Percentiles rank a stretch among this genome's conserved stretches.
These are phyloP conservation scores for Bucorvus abyssinicus DNA, from an alignment of 2,797 vertebrate genomes.

Conservation along the genomic window DNA sequence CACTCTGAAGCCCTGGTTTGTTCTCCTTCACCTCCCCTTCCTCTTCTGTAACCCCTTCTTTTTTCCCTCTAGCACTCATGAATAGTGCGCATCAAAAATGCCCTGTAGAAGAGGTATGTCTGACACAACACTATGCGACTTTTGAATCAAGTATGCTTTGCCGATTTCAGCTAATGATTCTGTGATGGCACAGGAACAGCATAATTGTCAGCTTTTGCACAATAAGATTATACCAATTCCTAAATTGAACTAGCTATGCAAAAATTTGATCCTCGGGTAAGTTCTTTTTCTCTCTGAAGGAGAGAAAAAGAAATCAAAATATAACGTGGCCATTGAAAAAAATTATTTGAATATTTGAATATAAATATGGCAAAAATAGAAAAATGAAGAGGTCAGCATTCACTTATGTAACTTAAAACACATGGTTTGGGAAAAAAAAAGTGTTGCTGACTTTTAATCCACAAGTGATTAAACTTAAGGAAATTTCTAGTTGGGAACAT, in stretches of 20 bases:
- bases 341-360: slow-evolving; percentile 33
- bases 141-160: slow-evolving; percentile 37
- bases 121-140: slow-evolving; percentile 15
- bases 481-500: background rate
- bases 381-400: background rate
- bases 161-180: slow-evolving; percentile 19
- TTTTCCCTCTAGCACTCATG: slow-evolving; percentile 80
- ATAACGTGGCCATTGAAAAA: background rate
- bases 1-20: slow-evolving; percentile 36
- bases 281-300: background rate
- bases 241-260: background rate
- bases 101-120: slow-evolving; percentile 80
- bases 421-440: background rate
- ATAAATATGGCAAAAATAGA: background rate
- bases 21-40: slow-evolving; percentile 59
- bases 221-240: background rate
- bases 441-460: background rate
- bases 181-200: background rate
- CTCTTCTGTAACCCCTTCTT: slow-evolving; percentile 78
- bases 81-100: slow-evolving; percentile 81
- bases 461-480: background rate
- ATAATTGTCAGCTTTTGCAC: background rate
- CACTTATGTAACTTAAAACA: background rate
- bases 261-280: background rate
- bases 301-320: background rate